Evolutionary conservation across 2,888 invertebrate genomes (phyloP), one percentile per base, ranked within the genome.

Genomic region (Tenodera sinensis): DNA sequence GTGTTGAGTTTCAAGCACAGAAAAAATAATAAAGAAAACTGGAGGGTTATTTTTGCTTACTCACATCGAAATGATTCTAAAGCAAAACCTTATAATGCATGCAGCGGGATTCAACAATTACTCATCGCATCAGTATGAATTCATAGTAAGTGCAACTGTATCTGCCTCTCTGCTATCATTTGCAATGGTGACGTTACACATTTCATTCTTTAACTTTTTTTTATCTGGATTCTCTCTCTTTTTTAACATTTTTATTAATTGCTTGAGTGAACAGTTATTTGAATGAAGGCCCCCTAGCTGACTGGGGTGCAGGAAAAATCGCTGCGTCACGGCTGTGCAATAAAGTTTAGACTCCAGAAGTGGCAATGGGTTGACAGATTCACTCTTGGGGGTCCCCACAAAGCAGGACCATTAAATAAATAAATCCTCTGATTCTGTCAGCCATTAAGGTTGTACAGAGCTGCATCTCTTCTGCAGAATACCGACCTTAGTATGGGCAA

Each of bases 111-210:
- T 71, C 54, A 71, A 71, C 54, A 71, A 71, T 71, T 20, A 71
- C 54, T 71, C 54, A 71, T 71, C 54, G 54, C 4, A 25, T 15
- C 54, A 54, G 54, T 14, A 20, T 71, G 54, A 71, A 71, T 71
- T 3, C 54, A 20, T 6, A 71, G 54, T 71, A 71, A 71, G 25
- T 71, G 54, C 54, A 71, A 71, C 20, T 71, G 54, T 4, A 71
- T 71, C 14, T 54, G 54, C 54, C 54, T 14, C 54, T 12, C 8
- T 71, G 12, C 20, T 88, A 84, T 88, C 88, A 84, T 88, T 88
- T 88, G 88, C 88, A 42, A 88, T 88, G 28, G 85, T 88, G 88
- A 88, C 85, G 84, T 88, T 85, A 85, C 88, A 88, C 54, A 88
- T 88, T 88, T 88, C 88, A 88, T 88, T 88, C 88, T 85, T 85